Evolutionary conservation across 2,113 vertebrate species (phyloP).

Genomic region (Theropithecus gelada): DNA sequence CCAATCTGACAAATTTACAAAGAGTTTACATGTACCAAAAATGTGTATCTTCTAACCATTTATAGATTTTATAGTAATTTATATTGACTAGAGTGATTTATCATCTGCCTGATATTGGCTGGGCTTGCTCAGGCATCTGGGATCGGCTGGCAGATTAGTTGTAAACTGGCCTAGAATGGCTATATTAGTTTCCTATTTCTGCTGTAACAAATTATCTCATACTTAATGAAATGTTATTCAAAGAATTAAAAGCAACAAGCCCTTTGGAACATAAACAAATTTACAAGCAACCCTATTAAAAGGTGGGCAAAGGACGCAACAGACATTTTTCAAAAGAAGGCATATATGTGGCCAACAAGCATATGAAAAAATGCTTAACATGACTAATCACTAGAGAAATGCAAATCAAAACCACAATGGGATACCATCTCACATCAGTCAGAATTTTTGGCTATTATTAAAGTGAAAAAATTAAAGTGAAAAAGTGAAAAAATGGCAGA

Average conservation of each 20-base stretch:
- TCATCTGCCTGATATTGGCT: neutral
- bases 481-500: no score
- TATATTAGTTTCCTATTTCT: neutral
- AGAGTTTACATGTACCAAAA: conserved; percentile 10
- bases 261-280: neutral
- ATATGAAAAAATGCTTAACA: no score
- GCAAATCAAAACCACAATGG: no score
- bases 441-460: no score
- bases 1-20: neutral
- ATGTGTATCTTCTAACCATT: neutral
- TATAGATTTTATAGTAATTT: neutral
- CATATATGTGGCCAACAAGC: no score
- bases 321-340: no score
- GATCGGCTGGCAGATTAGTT: neutral
- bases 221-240: neutral
- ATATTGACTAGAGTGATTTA: neutral
- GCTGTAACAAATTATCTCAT: neutral
- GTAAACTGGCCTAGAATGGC: neutral
- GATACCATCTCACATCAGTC: no score
- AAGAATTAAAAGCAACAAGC: neutral
- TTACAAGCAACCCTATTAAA: no score
- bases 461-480: no score
- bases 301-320: no score
- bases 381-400: no score
- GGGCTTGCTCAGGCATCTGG: neutral